Base-by-base conservation (phyloP, 2,797 vertebrate genomes). In the Geotrypetes seraphini region DNA sequence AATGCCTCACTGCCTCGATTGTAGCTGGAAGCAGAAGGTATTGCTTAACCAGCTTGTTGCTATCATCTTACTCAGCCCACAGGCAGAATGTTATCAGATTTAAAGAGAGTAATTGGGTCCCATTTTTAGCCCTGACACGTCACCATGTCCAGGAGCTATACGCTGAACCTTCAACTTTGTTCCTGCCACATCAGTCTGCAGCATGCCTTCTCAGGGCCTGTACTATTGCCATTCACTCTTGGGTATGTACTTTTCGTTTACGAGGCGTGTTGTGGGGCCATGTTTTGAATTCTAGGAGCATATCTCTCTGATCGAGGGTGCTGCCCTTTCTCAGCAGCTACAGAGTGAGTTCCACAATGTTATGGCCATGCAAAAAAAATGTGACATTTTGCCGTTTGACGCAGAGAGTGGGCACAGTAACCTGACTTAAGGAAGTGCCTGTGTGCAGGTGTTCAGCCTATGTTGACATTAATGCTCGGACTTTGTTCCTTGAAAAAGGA, bases 261-360 rank as follows among this genome's bases (percentile, higher is more conserved):
- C 49, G 42, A 46, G 33, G 26, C 8, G 39, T 32, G 11, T 36
- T 27, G 34, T 8, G 12, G 19, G 30, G 22, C 2, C 15, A 5
- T 4, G 4, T 21, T 53, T 63, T 36, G 39, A 61, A 6, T 17
- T 69, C 67, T 60, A 44, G 45, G 35, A 30, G 35, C 14, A 4
- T 8, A 13, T 48, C 22, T 25, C 5, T 10, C 11, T 15, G 2
- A 27, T 12, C 25, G 12, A 11, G 4, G 12, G 11, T 17, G n/a
- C n/a, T n/a, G n/a, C n/a, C n/a, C n/a, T n/a, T n/a, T n/a, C n/a
- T n/a, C n/a, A 12, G 5, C 13, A 18, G 25, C 14, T 25, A 17
- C 0, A 0, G 5, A 2, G 11, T 5, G 18, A 5, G 10, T 23
- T 25, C 16, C 20, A 30, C 5, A 17, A 20, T 17, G 8, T 8